Evolutionary conservation across 1,140 invertebrate genomes (phyloP).

Genomic region (Leptinotarsa defecta): DNA sequence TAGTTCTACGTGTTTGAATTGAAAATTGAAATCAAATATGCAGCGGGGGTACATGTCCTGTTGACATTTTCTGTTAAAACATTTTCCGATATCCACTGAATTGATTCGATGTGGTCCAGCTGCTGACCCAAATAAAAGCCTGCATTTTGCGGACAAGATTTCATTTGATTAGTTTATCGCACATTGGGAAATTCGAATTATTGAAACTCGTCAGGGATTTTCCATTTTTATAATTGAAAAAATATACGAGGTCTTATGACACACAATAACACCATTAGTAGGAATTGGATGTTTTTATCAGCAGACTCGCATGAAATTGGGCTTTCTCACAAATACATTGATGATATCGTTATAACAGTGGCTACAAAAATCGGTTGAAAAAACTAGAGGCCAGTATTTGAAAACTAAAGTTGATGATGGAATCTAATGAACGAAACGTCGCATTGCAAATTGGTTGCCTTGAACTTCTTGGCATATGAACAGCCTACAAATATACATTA

Average conservation of each 20-base stretch:
- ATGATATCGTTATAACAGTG: too few species aligned
- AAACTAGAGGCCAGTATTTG: too few species aligned
- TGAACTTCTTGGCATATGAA: too few species aligned
- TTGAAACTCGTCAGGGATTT: neutral
- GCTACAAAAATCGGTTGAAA: too few species aligned
- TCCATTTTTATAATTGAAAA: neutral
- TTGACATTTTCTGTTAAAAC: slow-evolving; percentile 47
- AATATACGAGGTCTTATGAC: neutral
- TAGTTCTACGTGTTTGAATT: slow-evolving; percentile 45
- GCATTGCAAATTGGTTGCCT: too few species aligned
- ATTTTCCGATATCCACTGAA: slow-evolving; percentile 41
- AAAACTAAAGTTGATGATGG: too few species aligned
- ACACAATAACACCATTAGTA: too few species aligned
- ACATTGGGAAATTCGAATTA: slow-evolving; percentile 6
- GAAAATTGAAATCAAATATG: slow-evolving; percentile 49
- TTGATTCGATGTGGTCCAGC: slow-evolving; percentile 34
- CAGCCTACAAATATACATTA: too few species aligned
- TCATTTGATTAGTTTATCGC: slow-evolving; percentile 8
- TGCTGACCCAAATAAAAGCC: neutral
- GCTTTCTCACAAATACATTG: too few species aligned
- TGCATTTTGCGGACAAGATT: slow-evolving; percentile 1
- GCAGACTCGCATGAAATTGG: too few species aligned
- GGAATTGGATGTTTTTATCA: too few species aligned
- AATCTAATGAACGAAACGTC: too few species aligned
- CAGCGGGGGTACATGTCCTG: slow-evolving; percentile 42